Percentiles rank a stretch among this genome's conserved stretches.
These are phyloP conservation scores for Megalops cyprinoides DNA, from an alignment of 2,797 vertebrate species.

Conservation along the genomic window DNA sequence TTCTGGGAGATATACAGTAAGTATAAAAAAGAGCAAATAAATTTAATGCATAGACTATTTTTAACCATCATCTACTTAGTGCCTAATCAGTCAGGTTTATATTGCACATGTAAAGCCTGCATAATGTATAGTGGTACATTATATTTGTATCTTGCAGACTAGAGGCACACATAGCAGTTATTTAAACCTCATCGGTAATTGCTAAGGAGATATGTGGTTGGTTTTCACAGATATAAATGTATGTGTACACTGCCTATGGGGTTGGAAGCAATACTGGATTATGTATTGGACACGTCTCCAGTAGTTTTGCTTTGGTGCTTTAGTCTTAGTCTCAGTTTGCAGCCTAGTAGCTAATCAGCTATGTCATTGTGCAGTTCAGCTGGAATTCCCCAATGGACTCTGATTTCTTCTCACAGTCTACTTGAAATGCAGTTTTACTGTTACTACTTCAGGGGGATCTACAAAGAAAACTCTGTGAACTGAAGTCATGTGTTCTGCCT, in stretches of 20 bases:
- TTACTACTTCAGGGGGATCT: neutral
- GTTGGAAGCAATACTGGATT: too few species aligned
- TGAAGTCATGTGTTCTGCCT: neutral
- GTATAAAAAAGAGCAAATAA: neutral
- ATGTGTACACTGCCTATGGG: too few species aligned
- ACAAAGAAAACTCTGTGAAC: neutral
- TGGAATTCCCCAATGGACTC: neutral
- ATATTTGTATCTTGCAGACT: too few species aligned
- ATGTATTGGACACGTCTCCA: too few species aligned
- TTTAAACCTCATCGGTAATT: too few species aligned
- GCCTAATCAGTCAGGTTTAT: neutral
- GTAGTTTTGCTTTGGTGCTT: too few species aligned
- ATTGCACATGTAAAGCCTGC: too few species aligned
- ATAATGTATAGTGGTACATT: too few species aligned
- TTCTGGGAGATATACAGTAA: neutral
- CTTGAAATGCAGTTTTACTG: neutral
- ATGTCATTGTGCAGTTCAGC: neutral
- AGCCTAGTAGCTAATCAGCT: neutral
- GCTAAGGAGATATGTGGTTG: too few species aligned
- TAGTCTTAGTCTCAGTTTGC: too few species aligned
- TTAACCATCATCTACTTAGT: neutral
- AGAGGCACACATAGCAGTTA: too few species aligned
- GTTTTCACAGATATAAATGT: too few species aligned
- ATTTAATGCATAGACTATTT: neutral
- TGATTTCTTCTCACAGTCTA: neutral